Base-by-base conservation (phyloP, 2,888 invertebrate species). In the Sarcophaga carnaria region DNA sequence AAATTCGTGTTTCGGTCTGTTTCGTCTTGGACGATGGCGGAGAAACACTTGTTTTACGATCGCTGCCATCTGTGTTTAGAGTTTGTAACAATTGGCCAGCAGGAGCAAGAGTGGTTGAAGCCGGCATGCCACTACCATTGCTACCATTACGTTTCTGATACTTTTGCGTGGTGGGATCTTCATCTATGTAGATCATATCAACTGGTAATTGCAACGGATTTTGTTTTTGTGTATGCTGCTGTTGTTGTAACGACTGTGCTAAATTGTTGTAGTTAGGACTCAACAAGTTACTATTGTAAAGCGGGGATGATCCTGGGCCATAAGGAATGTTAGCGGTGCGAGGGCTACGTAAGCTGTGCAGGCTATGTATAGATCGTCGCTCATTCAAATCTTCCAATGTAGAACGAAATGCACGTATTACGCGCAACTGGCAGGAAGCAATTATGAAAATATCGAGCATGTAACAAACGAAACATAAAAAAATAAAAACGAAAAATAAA, bases 361-460 rank as follows among this genome's bases (percentile, higher is more conserved):
- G 96, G 95, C 98, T 98, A 96, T 99, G 98, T 94, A 98, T 97
- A 94, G 98, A 99, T 94, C 99, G 98, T 93, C 98, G 97, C 95
- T 99, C 99, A 95, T 98, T 99, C 95, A 99, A 95, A 95, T 99
- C 99, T 96, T 99, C 99, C 96, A 99, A 96, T 94, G 97, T 99
- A 93, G 98, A 98, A 96, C 97, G 98, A 97, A 99, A 99, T 94
- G 99, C 99, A 95, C 99, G 98, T 95, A 99, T 99, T 95, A 99
- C 99, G 95, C 99, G 98, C 95, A 99, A 97, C 99, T 99, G 37
- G 98, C 96, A 97, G 97, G 91, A 92, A 91, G 92, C 89, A 91
- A 93, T 93, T 91, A 91, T 91, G 91, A 20, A 75, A 80, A 92
- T 91, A 92, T 92, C 92, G 92, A 92, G 92, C 91, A 90, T 92